Percentiles rank a stretch among this genome's conserved stretches.
Conservation (phyloP, 2,797 vertebrate genomes). For the Squalus acanthias region DNA sequence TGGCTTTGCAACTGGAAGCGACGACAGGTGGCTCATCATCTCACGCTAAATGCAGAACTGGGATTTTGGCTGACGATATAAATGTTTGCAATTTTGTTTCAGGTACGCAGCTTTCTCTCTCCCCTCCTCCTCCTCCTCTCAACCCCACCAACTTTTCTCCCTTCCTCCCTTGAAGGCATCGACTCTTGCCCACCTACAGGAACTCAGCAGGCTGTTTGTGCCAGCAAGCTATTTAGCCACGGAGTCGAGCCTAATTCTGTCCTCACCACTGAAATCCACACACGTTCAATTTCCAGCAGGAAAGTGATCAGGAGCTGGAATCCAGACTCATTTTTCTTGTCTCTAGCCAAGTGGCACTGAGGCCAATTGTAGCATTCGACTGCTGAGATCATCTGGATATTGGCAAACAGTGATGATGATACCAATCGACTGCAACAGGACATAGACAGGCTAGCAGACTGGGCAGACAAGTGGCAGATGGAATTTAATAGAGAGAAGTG, state of each 20-base stretch:
- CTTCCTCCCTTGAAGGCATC: not conserved
- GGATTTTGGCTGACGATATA: not conserved
- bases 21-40: not conserved
- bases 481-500: no score
- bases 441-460: no score
- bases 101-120: not conserved
- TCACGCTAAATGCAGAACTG: not conserved
- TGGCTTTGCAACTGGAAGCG: not conserved
- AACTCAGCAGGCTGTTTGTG: not conserved
- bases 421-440: no score
- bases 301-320: not conserved
- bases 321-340: not conserved
- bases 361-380: not conserved
- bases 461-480: no score
- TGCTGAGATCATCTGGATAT: not conserved
- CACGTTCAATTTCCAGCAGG: not conserved
- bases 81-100: not conserved
- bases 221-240: not conserved
- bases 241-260: not conserved
- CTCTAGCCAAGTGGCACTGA: not conserved
- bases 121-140: not conserved
- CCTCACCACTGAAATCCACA: not conserved
- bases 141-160: not conserved
- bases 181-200: not conserved
- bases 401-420: no score